Evolutionary conservation across 2,797 vertebrate species (phyloP).

Genomic region (Pangasius larnaudii): DNA sequence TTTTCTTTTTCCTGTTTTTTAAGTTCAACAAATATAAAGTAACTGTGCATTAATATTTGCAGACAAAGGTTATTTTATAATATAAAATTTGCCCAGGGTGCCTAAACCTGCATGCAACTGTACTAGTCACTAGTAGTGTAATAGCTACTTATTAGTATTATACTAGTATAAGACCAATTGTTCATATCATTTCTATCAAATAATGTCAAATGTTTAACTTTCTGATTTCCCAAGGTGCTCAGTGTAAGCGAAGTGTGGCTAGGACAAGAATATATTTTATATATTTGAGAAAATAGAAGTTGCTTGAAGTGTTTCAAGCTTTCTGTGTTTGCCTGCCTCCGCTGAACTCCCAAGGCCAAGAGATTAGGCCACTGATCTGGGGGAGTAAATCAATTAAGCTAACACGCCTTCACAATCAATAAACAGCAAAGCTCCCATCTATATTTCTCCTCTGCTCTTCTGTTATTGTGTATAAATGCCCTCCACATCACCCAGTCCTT

Average conservation of each 20-base stretch:
- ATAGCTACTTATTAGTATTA: not conserved
- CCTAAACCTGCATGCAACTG: not conserved
- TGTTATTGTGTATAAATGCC: conserved; percentile 62
- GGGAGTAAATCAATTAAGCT: conserved; percentile 80
- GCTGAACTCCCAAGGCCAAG: conserved; percentile 65
- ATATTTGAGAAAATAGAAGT: not conserved
- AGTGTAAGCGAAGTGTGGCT: too few relatives aligned
- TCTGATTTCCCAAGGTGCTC: not conserved
- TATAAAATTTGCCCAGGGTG: not conserved
- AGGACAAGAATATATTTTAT: not conserved
- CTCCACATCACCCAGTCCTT: conserved; percentile 62
- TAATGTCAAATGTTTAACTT: not conserved
- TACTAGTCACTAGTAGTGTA: not conserved
- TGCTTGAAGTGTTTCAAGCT: conserved; percentile 6
- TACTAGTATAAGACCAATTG: too few relatives aligned
- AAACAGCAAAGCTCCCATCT: conserved; percentile 72
- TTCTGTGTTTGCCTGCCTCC: conserved; percentile 51
- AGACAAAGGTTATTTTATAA: not conserved
- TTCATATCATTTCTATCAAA: not conserved
- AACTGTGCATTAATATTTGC: not conserved
- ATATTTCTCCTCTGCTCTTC: conserved; percentile 59
- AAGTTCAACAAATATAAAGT: not conserved
- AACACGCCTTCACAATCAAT: conserved; percentile 75
- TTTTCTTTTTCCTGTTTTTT: not conserved
- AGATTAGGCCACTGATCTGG: conserved; percentile 76